Conservation (phyloP, 2,797 vertebrate genomes). For the Gallirallus australis region DNA sequence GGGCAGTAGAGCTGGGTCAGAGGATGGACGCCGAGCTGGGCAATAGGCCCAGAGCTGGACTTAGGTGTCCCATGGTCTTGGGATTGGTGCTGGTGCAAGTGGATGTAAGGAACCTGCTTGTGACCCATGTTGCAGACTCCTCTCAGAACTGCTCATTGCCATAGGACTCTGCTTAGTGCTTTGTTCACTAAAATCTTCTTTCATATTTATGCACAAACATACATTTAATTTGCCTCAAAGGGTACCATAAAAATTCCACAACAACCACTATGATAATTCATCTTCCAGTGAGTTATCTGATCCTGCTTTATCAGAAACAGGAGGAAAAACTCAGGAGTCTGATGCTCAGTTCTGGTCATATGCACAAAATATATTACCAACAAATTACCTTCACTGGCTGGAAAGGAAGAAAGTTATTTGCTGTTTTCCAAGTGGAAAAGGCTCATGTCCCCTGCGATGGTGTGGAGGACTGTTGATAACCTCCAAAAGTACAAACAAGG, state of each 20-base stretch:
- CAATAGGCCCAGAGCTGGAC: neutral
- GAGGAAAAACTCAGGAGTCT: neutral
- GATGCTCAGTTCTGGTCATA: neutral
- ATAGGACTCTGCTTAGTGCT: neutral
- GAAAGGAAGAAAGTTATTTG: neutral
- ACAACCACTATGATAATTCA: neutral
- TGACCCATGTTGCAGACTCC: neutral
- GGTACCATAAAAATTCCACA: neutral
- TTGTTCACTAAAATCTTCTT: neutral
- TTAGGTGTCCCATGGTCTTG: neutral
- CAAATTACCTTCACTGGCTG: neutral
- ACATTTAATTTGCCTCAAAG: neutral
- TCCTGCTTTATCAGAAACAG: neutral
- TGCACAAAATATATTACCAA: neutral
- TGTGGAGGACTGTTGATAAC: neutral
- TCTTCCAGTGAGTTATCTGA: neutral
- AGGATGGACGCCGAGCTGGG: neutral
- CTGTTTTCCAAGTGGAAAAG: neutral
- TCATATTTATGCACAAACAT: neutral
- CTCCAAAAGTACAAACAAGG: neutral
- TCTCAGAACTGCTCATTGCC: neutral
- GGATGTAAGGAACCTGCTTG: neutral
- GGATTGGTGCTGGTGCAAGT: neutral
- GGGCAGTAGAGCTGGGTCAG: neutral
- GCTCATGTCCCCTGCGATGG: rapidly evolving